A percentile compares a stretch with the other conserved stretches of the same genome.
Conservation (phyloP, 1,140 invertebrate species). For the Bombus fervidus region DNA sequence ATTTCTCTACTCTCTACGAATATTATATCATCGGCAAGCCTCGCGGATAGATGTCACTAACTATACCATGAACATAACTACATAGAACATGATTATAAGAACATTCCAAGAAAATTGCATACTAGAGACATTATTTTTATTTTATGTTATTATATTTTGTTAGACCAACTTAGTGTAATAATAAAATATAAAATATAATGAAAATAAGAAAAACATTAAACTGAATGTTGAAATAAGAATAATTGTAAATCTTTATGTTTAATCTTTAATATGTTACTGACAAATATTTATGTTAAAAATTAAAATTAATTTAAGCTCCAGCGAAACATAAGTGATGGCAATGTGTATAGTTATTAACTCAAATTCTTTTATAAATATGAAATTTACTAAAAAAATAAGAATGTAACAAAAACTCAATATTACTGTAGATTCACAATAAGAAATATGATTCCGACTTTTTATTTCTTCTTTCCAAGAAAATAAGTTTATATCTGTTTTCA, state of each 20-base stretch:
- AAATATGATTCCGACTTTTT: not conserved
- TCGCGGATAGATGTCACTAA: too few relatives aligned
- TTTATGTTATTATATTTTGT: too few relatives aligned
- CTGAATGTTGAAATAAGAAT: not conserved
- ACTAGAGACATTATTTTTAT: too few relatives aligned
- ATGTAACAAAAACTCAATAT: not conserved
- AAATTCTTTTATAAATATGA: not conserved
- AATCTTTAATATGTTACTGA: too few relatives aligned
- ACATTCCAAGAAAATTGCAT: too few relatives aligned
- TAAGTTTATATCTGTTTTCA: not conserved
- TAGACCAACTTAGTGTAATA: too few relatives aligned
- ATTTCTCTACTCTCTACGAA: too few relatives aligned
- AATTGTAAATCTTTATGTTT: too few relatives aligned
- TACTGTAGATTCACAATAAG: not conserved
- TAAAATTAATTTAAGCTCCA: not conserved
- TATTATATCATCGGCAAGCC: too few relatives aligned
- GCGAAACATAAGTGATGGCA: not conserved
- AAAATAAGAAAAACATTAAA: not conserved
- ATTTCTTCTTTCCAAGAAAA: not conserved
- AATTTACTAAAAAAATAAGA: not conserved
- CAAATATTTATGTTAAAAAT: not conserved
- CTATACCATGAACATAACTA: too few relatives aligned
- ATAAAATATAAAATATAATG: too few relatives aligned
- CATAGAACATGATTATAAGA: too few relatives aligned
- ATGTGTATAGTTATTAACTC: not conserved